A percentile compares a stretch with the other conserved stretches of the same genome.
Conservation (phyloP, 2,113 vertebrate genomes). For the Vidua macroura region DNA sequence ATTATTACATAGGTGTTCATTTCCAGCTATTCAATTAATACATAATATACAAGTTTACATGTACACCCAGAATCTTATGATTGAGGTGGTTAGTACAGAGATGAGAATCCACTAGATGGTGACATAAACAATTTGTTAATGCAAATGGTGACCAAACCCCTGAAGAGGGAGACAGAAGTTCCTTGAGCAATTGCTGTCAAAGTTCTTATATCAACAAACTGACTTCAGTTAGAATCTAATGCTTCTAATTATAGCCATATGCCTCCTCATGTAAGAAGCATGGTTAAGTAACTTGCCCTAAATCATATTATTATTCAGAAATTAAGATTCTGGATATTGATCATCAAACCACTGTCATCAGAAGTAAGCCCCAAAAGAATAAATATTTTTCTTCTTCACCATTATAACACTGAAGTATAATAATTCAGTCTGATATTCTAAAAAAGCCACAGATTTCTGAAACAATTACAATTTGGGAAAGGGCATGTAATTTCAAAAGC, state of each 20-base stretch:
- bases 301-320: background rate
- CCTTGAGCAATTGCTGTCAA: background rate
- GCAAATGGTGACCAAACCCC: background rate
- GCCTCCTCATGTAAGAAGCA: background rate
- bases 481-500: background rate
- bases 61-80: background rate
- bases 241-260: background rate
- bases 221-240: background rate
- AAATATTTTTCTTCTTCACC: background rate
- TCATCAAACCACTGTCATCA: background rate
- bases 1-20: accelerated
- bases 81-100: background rate
- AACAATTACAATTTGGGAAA: background rate
- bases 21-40: background rate
- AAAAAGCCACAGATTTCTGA: background rate
- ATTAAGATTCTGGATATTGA: background rate
- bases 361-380: background rate
- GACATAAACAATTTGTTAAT: background rate
- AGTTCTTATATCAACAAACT: background rate
- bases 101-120: background rate
- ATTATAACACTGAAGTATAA: background rate
- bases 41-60: background rate
- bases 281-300: background rate
- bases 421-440: background rate
- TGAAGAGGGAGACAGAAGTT: background rate